These are phyloP conservation scores for Agrypnus murinus DNA, from an alignment of 2,888 invertebrate species.

Conservation along the genomic window DNA sequence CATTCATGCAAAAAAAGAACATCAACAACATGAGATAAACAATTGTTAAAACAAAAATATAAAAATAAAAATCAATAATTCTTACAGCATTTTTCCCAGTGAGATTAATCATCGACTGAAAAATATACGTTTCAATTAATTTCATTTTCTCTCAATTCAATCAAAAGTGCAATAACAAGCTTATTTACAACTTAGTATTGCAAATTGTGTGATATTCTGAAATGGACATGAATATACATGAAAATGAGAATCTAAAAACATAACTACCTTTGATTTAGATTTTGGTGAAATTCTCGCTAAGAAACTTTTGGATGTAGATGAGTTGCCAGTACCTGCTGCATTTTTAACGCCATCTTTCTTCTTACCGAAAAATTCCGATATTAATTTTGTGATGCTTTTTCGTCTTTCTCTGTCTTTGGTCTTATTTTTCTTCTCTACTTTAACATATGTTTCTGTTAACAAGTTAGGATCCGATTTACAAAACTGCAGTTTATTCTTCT, in stretches of 20 bases:
- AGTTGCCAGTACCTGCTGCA: constrained; percentile 57
- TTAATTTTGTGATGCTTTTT: constrained; percentile 88
- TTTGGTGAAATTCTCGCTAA: constrained; percentile 78
- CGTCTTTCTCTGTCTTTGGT: constrained; percentile 81
- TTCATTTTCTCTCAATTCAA: constrained; percentile 10
- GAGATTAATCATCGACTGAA: constrained; percentile 77
- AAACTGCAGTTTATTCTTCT: constrained; percentile 56
- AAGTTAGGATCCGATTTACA: constrained; percentile 70
- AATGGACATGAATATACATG: neutral
- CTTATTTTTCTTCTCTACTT: constrained; percentile 67
- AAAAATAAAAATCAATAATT: constrained; percentile 58
- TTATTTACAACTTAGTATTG: constrained; percentile 32
- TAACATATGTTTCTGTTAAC: constrained; percentile 61
- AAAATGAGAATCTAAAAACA: neutral
- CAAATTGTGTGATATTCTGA: constrained; percentile 6
- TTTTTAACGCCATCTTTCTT: constrained; percentile 76
- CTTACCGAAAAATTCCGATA: constrained; percentile 88
- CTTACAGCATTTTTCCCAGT: constrained; percentile 69
- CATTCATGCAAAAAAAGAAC: constrained; percentile 33
- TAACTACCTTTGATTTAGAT: constrained; percentile 77
- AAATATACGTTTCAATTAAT: constrained; percentile 61
- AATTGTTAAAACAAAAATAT: constrained; percentile 47
- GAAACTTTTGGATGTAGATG: constrained; percentile 69
- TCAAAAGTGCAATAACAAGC: constrained; percentile 35
- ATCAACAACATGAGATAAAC: constrained; percentile 3